Conservation (phyloP, 2,797 vertebrate genomes). For the Hapalemur alaotrensis region DNA sequence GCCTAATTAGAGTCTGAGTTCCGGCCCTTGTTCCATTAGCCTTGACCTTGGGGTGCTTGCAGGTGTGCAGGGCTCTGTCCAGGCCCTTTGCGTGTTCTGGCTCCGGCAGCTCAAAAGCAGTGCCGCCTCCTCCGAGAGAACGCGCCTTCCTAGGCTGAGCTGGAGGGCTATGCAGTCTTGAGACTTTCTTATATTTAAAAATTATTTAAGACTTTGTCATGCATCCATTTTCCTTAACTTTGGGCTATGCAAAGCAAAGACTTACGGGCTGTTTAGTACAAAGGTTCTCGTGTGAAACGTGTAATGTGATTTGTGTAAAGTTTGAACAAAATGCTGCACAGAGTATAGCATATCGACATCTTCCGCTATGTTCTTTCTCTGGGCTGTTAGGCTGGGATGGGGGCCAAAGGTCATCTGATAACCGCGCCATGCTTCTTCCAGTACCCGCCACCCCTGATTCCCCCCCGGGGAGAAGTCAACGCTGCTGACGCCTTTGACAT, state of each 20-base stretch:
- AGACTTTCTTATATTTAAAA: background rate
- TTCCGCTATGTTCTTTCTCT: fast-evolving
- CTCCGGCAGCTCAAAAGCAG: fast-evolving
- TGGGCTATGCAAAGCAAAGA: background rate
- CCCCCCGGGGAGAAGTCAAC: slow-evolving; percentile 97
- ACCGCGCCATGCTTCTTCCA: slow-evolving; percentile 70
- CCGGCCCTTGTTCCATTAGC: fast-evolving
- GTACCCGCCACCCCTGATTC: slow-evolving; percentile 96
- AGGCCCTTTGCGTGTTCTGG: fast-evolving
- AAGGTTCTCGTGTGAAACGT: too few relatives aligned
- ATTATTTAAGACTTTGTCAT: background rate
- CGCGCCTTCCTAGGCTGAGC: background rate
- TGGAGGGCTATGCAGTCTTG: background rate
- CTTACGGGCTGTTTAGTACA: too few relatives aligned
- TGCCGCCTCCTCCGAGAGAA: background rate
- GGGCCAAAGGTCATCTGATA: fast-evolving
- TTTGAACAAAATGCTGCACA: fast-evolving
- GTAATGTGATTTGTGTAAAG: fast-evolving
- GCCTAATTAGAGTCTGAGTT: fast-evolving
- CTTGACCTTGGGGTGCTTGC: fast-evolving
- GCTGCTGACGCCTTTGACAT: slow-evolving; percentile 98
- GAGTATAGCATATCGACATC: fast-evolving
- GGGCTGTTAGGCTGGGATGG: background rate
- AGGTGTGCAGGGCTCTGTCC: fast-evolving
- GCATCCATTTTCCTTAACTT: background rate